These are phyloP conservation scores for Lophotriccus pileatus DNA, from an alignment of 2,797 vertebrate species.

Conservation along the genomic window DNA sequence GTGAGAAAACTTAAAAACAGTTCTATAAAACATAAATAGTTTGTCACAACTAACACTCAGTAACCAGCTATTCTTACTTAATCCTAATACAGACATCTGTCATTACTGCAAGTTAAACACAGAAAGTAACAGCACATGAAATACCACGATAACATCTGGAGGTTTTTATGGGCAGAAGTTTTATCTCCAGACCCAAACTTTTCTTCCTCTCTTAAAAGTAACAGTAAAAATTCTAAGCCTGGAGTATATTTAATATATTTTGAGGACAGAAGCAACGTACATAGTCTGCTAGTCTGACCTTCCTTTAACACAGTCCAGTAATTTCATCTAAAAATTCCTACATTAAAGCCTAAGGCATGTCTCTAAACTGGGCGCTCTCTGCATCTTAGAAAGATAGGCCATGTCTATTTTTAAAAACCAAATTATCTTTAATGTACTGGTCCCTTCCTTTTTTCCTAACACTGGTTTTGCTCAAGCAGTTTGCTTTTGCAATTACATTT, in stretches of 20 bases:
- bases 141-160: background rate
- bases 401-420: constrained; percentile 3
- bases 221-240: background rate
- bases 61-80: background rate
- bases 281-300: background rate
- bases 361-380: background rate
- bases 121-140: background rate
- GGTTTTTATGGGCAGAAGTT: background rate
- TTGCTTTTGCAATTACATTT: constrained; percentile 28
- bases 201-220: background rate
- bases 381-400: background rate
- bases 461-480: constrained; percentile 30
- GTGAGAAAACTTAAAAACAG: background rate
- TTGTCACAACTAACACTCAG: background rate
- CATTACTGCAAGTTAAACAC: background rate
- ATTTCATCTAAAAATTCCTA: constrained; percentile 27
- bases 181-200: background rate
- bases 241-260: background rate
- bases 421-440: constrained; percentile 43
- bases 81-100: background rate
- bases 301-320: background rate
- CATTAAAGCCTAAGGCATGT: background rate
- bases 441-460: constrained; percentile 52
- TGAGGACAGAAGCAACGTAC: background rate
- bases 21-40: background rate